phyloP scores from a whole-genome alignment of 2,888 invertebrate species.

The Hoplodrina blanda region DNA sequence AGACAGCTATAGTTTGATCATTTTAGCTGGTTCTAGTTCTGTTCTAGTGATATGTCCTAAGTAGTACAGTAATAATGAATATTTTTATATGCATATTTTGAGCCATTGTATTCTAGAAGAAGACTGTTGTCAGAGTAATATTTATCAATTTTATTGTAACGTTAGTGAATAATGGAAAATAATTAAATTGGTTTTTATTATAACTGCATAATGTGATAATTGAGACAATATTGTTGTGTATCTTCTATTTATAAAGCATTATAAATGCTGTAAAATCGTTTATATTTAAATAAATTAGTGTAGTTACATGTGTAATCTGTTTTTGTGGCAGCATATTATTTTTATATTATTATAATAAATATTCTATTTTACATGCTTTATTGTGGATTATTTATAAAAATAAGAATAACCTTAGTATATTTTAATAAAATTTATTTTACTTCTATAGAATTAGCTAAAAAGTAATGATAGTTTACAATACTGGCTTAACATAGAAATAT shows the following conservation, averaged over 20 bases:
- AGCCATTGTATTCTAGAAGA: slow-evolving; percentile 64
- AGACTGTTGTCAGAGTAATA: slow-evolving; percentile 63
- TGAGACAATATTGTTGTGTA: slow-evolving; percentile 67
- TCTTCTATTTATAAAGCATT: slow-evolving; percentile 71
- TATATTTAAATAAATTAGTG: slow-evolving; percentile 33
- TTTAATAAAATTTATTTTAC: slow-evolving; percentile 36
- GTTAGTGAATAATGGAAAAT: slow-evolving; percentile 49
- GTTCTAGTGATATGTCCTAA: slow-evolving; percentile 52
- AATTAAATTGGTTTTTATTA: slow-evolving; percentile 57
- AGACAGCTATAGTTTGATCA: slow-evolving; percentile 31
- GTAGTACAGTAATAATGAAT: slow-evolving; percentile 48
- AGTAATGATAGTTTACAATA: slow-evolving; percentile 68
- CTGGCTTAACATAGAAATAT: slow-evolving; percentile 76
- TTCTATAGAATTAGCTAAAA: slow-evolving; percentile 51
- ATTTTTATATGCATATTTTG: slow-evolving; percentile 52
- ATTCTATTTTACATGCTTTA: slow-evolving; percentile 28
- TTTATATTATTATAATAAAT: slow-evolving; percentile 53
- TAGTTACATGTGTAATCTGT: slow-evolving; percentile 49
- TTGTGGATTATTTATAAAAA: slow-evolving; percentile 35
- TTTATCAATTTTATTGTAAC: slow-evolving; percentile 57
- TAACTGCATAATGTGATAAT: slow-evolving; percentile 64
- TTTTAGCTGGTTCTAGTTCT: slow-evolving; percentile 38
- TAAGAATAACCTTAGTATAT: slow-evolving; percentile 4
- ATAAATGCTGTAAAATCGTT: slow-evolving; percentile 70
- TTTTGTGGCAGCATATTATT: slow-evolving; percentile 53